Conservation (phyloP, 2,888 invertebrate genomes). For the Apoda limacodes region DNA sequence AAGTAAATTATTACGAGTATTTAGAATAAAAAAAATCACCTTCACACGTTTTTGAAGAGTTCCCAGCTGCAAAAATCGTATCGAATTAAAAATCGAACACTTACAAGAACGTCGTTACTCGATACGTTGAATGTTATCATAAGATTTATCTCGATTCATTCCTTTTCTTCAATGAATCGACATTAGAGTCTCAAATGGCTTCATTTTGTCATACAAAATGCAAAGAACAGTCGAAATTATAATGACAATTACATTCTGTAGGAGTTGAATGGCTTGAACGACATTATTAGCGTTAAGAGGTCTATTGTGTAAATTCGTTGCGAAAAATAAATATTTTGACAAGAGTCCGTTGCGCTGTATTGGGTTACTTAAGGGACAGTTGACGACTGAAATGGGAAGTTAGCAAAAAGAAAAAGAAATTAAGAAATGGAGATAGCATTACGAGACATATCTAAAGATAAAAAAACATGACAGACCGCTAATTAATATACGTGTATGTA, state of each 20-base stretch:
- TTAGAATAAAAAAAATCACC: constrained; percentile 3
- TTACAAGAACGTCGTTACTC: constrained; percentile 32
- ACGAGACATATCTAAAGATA: too few species aligned
- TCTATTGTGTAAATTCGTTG: constrained; percentile 40
- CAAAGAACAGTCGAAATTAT: constrained; percentile 42
- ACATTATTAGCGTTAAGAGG: constrained; percentile 57
- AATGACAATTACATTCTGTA: constrained; percentile 51
- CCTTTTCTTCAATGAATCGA: constrained; percentile 15
- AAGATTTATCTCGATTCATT: constrained; percentile 38
- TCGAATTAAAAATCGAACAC: constrained; percentile 27
- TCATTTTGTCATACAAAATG: constrained; percentile 37
- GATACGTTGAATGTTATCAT: constrained; percentile 47
- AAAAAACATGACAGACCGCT: too few species aligned
- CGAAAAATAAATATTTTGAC: constrained; percentile 66
- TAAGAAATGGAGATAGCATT: too few species aligned
- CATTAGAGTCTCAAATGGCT: constrained; percentile 39
- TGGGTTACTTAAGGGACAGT: constrained; percentile 57
- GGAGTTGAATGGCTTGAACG: constrained; percentile 39
- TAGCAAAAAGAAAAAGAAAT: too few species aligned
- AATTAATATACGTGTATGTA: too few species aligned
- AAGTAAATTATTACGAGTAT: too few species aligned
- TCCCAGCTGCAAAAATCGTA: constrained; percentile 24
- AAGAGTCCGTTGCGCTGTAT: constrained; percentile 58
- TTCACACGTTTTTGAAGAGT: constrained; percentile 13
- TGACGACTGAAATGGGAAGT: constrained; percentile 36